Conservation (phyloP, 1,140 invertebrate genomes). For the Orussus abietinus region DNA sequence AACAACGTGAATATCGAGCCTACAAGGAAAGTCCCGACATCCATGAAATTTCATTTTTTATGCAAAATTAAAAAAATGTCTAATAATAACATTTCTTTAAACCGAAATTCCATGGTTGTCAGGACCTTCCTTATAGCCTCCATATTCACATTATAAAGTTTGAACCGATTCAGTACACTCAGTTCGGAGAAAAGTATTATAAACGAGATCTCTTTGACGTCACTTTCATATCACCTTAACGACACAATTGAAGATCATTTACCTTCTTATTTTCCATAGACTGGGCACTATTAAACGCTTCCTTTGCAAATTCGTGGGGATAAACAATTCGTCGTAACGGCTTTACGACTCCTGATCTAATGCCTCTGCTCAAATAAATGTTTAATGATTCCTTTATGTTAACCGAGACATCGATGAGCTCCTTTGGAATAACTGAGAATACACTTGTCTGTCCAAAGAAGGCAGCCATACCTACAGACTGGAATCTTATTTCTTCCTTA, state of each 20-base stretch:
- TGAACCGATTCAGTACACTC: neutral
- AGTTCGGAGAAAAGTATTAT: no score
- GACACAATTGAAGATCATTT: slow-evolving; percentile 4
- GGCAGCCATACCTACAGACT: slow-evolving; percentile 62
- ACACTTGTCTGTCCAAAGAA: slow-evolving; percentile 79
- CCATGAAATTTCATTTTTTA: slow-evolving; percentile 7
- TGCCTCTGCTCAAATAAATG: slow-evolving; percentile 59
- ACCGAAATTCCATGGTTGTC: slow-evolving; percentile 5
- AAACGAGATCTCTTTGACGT: no score
- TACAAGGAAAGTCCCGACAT: no score
- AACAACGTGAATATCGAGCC: no score
- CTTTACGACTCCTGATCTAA: slow-evolving; percentile 63
- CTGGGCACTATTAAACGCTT: slow-evolving; percentile 55
- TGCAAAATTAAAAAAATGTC: slow-evolving; percentile 3
- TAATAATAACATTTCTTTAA: slow-evolving; percentile 14
- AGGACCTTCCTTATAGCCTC: neutral
- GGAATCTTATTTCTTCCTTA: slow-evolving; percentile 53
- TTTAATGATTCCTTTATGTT: slow-evolving; percentile 41
- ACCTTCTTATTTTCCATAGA: slow-evolving; percentile 21
- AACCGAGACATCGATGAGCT: slow-evolving; percentile 59
- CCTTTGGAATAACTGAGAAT: slow-evolving; percentile 83
- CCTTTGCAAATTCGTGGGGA: slow-evolving; percentile 59
- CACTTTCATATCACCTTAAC: no score
- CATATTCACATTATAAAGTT: slow-evolving; percentile 1
- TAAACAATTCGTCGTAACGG: slow-evolving; percentile 63